phyloP scores from a whole-genome alignment of 2,113 vertebrate genomes.

The Gorilla gorilla region DNA sequence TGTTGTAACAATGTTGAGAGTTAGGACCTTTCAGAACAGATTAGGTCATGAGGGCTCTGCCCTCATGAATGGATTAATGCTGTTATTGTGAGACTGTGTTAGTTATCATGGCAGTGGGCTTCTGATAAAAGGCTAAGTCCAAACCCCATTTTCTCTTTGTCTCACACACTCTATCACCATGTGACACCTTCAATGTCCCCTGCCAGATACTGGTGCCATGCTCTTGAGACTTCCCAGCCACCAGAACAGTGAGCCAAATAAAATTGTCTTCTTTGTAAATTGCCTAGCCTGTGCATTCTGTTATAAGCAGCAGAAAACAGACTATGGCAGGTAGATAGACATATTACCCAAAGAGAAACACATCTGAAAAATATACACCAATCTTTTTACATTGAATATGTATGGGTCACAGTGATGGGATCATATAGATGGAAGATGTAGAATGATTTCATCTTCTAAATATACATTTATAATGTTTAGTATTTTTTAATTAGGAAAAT shows the following conservation, averaged over 20 bases:
- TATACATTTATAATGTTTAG: not conserved
- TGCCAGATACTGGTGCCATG: not conserved
- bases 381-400: not conserved
- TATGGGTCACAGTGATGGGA: not conserved
- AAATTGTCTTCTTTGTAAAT: not conserved
- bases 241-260: not conserved
- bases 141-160: not conserved
- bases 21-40: not conserved
- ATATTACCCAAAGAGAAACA: not conserved
- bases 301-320: not conserved
- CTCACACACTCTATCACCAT: not conserved
- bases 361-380: not conserved
- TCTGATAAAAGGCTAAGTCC: not conserved
- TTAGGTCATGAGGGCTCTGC: not conserved
- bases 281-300: not conserved
- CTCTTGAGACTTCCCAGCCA: not conserved
- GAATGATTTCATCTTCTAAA: not conserved
- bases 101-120: not conserved
- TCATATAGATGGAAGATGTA: not conserved
- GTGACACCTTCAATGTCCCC: not conserved
- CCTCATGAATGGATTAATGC: not conserved
- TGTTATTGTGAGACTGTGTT: not conserved
- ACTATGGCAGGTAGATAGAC: not conserved
- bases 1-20: not conserved
- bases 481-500: not conserved